These are phyloP conservation scores for Benthosema pterotum DNA, from an alignment of 2,797 vertebrate genomes.

Conservation along the genomic window DNA sequence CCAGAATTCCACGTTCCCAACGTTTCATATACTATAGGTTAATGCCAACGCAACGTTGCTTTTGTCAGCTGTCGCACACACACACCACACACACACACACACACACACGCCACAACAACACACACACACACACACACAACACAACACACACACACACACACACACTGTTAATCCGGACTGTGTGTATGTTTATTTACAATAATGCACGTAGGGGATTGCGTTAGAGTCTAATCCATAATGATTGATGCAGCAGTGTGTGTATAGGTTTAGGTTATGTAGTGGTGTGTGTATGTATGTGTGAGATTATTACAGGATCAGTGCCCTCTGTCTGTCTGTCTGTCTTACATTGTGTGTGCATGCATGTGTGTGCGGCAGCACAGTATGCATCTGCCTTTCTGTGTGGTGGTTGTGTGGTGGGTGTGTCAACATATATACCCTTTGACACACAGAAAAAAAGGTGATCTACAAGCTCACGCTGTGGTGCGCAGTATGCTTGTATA, in stretches of 20 bases:
- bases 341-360: background rate
- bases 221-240: constrained; percentile 51
- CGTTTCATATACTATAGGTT: no score
- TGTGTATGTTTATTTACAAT: constrained; percentile 43
- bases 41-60: no score
- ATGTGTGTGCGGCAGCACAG: constrained; percentile 6
- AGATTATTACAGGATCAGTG: no score
- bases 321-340: background rate
- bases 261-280: no score
- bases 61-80: background rate
- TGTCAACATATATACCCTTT: no score
- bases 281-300: constrained; percentile 13
- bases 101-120: constrained; percentile 1
- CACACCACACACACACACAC: constrained; percentile 16
- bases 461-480: no score
- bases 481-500: no score
- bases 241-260: constrained; percentile 27
- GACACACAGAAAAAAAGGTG: no score
- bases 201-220: constrained; percentile 4
- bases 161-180: constrained; percentile 46
- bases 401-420: no score
- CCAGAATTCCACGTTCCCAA: no score
- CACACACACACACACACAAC: background rate
- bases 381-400: background rate
- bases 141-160: constrained; percentile 4